Percentiles rank a stretch among this genome's conserved stretches.
Evolutionary conservation across 2,888 invertebrate genomes (phyloP).

Genomic region (Neoaliturus tenellus): DNA sequence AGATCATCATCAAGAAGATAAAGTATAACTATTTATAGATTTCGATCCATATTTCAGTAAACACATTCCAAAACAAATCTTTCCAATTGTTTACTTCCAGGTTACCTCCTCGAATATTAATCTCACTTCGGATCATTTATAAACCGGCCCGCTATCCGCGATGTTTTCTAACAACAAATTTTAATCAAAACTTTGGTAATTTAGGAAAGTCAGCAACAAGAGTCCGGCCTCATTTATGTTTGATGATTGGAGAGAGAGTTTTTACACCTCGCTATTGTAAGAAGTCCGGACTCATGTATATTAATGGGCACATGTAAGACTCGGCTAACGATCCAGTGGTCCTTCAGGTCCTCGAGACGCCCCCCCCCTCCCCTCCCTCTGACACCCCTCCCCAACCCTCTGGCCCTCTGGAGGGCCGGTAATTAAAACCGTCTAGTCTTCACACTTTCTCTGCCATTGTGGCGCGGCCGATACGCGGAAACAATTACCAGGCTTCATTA

Average conservation of each 20-base stretch:
- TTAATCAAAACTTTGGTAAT: slow-evolving; percentile 25
- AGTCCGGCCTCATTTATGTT: slow-evolving; percentile 29
- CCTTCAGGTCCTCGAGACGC: background rate
- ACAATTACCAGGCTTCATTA: background rate
- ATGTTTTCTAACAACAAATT: slow-evolving; percentile 26
- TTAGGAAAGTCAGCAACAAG: slow-evolving; percentile 20
- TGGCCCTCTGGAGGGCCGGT: background rate
- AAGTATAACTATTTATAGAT: too few species aligned
- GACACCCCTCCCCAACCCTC: background rate
- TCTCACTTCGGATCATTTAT: background rate
- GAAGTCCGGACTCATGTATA: slow-evolving; percentile 41
- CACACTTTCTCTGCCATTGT: slow-evolving; percentile 22
- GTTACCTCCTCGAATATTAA: background rate
- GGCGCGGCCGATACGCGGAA: background rate
- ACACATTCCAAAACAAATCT: too few species aligned
- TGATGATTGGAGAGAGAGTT: slow-evolving; percentile 33
- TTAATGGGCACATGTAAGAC: slow-evolving; percentile 45
- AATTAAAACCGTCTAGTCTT: slow-evolving; percentile 45
- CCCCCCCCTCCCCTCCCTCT: background rate
- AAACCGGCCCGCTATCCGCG: background rate
- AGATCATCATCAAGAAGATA: too few species aligned
- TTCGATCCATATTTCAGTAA: too few species aligned
- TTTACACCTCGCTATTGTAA: slow-evolving; percentile 30
- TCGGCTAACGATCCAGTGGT: slow-evolving; percentile 27
- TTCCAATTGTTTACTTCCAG: too few species aligned